A percentile compares a stretch with the other conserved stretches of the same genome.
phyloP scores from a whole-genome alignment of 2,888 invertebrate genomes.

The Tetanocera ferruginea region DNA sequence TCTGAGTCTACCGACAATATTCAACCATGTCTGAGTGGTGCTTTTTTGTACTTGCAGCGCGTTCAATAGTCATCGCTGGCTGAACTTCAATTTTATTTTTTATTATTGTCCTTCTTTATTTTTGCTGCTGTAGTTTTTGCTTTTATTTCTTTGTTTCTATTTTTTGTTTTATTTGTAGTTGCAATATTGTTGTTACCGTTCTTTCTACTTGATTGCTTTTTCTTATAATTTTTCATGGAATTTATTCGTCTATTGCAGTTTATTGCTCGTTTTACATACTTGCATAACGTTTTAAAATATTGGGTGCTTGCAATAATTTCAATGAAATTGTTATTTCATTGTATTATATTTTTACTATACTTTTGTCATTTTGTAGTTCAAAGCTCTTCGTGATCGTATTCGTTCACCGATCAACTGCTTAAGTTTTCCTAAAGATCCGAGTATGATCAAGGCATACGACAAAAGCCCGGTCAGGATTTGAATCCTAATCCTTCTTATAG shows the following conservation, averaged over 20 bases:
- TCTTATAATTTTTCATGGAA: neutral
- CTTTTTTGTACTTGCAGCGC: slow-evolving; percentile 5
- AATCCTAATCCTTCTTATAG: no score
- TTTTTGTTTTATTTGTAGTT: neutral
- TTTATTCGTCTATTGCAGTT: neutral
- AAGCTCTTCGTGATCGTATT: no score
- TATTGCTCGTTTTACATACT: neutral
- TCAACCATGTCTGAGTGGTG: slow-evolving; percentile 17
- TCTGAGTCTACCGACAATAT: neutral
- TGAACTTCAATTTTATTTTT: slow-evolving; percentile 13
- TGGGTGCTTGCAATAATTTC: no score
- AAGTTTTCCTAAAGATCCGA: no score
- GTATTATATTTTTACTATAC: no score
- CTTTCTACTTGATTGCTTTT: slow-evolving; percentile 22
- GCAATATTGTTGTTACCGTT: slow-evolving; percentile 2
- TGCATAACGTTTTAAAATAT: no score
- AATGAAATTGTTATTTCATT: no score
- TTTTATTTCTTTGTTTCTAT: neutral
- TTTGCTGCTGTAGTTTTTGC: neutral
- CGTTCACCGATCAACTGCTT: no score
- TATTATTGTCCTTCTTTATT: neutral
- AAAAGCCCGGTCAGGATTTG: no score
- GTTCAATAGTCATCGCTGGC: slow-evolving; percentile 16
- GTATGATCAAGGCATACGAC: no score
- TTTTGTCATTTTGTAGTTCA: no score